Evolutionary conservation across 2,888 invertebrate genomes (phyloP).

Genomic region (Neuroscelio doddi): DNA sequence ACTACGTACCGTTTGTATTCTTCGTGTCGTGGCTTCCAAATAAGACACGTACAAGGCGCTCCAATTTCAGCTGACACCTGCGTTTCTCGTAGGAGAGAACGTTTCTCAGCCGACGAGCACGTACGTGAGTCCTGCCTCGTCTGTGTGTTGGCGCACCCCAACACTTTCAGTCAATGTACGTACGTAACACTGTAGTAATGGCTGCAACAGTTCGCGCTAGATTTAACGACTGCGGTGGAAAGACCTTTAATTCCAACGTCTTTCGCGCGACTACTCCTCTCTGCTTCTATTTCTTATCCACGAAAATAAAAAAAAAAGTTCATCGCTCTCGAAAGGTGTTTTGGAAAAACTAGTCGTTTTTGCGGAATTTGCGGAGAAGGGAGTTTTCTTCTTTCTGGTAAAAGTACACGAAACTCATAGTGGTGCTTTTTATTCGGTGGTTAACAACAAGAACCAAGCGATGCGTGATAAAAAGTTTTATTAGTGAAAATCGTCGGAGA

Average conservation of each 20-base stretch:
- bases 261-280: conserved; percentile 36
- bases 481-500: too few species aligned
- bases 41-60: conserved; percentile 67
- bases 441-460: too few species aligned
- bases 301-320: not conserved
- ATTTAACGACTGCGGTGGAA: conserved; percentile 58
- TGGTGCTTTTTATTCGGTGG: too few species aligned
- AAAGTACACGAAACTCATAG: too few species aligned
- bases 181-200: conserved; percentile 27
- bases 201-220: conserved; percentile 51
- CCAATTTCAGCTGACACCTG: conserved; percentile 67
- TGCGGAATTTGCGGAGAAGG: too few species aligned
- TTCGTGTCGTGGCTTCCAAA: conserved; percentile 57
- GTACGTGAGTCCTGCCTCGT: conserved; percentile 19
- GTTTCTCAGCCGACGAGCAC: conserved; percentile 27
- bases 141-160: conserved; percentile 5
- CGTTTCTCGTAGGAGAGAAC: conserved; percentile 55
- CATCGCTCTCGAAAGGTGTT: conserved; percentile 2
- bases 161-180: conserved; percentile 33
- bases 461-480: too few species aligned
- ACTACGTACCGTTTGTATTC: conserved; percentile 60
- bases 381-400: too few species aligned
- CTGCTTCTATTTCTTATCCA: not conserved
- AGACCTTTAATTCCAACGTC: conserved; percentile 61
- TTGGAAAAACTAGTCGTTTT: too few species aligned